phyloP scores from a whole-genome alignment of 2,888 invertebrate genomes.

The Xestoiulus laeticollis region DNA sequence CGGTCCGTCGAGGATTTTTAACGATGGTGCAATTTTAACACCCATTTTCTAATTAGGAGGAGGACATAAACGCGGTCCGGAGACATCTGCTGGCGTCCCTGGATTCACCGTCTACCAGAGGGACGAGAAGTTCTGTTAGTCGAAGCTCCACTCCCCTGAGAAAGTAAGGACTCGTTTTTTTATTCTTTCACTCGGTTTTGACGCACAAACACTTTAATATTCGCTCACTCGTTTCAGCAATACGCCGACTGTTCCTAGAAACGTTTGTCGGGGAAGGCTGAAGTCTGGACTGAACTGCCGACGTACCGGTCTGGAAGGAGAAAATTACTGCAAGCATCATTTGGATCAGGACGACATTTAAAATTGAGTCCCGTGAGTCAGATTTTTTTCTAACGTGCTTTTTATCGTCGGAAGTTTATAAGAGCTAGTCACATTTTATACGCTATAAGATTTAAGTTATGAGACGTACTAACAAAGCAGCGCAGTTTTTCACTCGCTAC shows the following conservation, averaged over 20 bases:
- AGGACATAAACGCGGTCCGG: slow-evolving; percentile 7
- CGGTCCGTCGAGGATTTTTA: too few relatives aligned
- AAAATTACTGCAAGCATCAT: slow-evolving; percentile 5
- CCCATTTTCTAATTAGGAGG: neutral
- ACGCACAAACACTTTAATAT: neutral
- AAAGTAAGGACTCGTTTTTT: too few relatives aligned
- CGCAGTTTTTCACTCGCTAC: too few relatives aligned
- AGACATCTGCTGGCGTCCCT: slow-evolving; percentile 28
- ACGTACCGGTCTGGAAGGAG: neutral
- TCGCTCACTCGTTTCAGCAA: neutral
- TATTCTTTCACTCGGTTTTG: too few relatives aligned
- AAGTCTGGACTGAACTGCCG: slow-evolving; percentile 34
- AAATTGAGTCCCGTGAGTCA: neutral
- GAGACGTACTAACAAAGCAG: too few relatives aligned
- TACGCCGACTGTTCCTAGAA: neutral
- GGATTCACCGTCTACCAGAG: neutral
- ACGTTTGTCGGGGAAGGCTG: neutral
- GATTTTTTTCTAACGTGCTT: neutral
- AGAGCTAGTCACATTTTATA: neutral
- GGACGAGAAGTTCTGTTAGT: slow-evolving; percentile 18
- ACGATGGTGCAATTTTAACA: too few relatives aligned
- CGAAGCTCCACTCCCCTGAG: slow-evolving; percentile 44
- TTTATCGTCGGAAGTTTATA: neutral
- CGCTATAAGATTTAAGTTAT: too few relatives aligned
- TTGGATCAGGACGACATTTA: neutral